Evolutionary conservation across 2,797 vertebrate genomes (phyloP), one percentile per base, ranked within the genome.

Genomic region (Sebastes cheni): DNA sequence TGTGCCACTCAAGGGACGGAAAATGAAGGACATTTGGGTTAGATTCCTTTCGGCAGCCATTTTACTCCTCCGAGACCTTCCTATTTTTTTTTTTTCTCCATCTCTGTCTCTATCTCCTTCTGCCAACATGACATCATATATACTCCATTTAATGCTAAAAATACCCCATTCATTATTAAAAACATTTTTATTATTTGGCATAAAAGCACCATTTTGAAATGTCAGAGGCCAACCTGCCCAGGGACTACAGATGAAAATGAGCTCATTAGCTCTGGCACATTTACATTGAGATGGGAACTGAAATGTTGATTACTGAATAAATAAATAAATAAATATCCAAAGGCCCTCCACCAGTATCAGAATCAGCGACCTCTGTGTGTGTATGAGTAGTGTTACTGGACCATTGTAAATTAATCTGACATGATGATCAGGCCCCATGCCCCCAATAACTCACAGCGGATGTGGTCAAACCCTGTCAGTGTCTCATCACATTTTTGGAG

Each of bases 1-100:
- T 72, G 56, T 85, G 64, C 86, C 79, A 84, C 84, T 86, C 85
- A 64, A 61, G 89, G 91, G 92, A 93, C 22, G 7, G 77, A 86
- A 85, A 89, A 75, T 81, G 67, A 90, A 71, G 66, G 80, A 86
- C 66, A 93, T 84, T 88, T 90, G 84, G 89, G 86, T 89, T 90
- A 85, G 79, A 87, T 86, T 92, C 86, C 71, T 89, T 85, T 85
- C 42, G 6, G 84, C 84, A 81, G 85, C 74, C 86, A 72, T 89
- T 84, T 86, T 75, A 60, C 70, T 90, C 90, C 81, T 75, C 64
- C 72, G 86, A 81, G 87, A 90, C 55, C 67, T 54, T n/a, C 27
- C 30, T 55, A 16, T 80, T 30, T 46, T 52, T 84, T 83, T 79
- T 79, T 42, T 54, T 22, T 54, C 23, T 67, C 12, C 14, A 4